Evolutionary conservation across 2,113 vertebrate species (phyloP).

Genomic region (Acinonyx jubatus): DNA sequence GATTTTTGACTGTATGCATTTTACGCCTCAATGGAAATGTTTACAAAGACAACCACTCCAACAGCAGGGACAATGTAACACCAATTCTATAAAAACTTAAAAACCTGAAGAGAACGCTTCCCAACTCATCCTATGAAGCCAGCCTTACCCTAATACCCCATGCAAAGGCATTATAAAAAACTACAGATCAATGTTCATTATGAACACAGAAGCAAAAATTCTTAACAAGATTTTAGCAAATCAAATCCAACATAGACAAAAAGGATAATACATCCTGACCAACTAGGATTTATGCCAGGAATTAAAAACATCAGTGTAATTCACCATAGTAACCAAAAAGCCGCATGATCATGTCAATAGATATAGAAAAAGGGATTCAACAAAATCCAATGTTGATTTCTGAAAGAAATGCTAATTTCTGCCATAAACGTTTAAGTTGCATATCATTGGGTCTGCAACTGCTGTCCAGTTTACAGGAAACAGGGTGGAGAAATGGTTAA

Average conservation of each 20-base stretch:
- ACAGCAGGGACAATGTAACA: not conserved
- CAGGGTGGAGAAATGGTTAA: not conserved
- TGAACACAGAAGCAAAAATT: not conserved
- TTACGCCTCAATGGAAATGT: not conserved
- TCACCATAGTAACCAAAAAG: not conserved
- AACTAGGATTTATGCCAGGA: not conserved
- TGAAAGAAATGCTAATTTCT: not conserved
- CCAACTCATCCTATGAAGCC: not conserved
- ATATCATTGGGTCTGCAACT: not conserved
- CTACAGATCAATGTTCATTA: not conserved
- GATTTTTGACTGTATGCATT: not conserved
- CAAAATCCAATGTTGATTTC: not conserved
- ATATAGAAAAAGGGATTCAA: not conserved
- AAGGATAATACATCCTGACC: not conserved
- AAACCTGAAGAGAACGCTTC: not conserved
- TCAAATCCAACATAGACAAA: not conserved
- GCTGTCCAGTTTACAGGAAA: not conserved
- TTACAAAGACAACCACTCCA: not conserved
- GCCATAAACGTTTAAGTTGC: not conserved
- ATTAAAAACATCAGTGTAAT: not conserved
- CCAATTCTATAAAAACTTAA: not conserved
- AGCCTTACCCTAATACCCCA: not conserved
- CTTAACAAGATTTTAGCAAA: not conserved
- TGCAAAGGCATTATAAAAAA: not conserved
- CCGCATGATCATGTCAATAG: not conserved